Percentiles rank a stretch among this genome's conserved stretches.
Evolutionary conservation across 2,888 invertebrate genomes (phyloP).

Genomic region (Zygogramma bicolorata): DNA sequence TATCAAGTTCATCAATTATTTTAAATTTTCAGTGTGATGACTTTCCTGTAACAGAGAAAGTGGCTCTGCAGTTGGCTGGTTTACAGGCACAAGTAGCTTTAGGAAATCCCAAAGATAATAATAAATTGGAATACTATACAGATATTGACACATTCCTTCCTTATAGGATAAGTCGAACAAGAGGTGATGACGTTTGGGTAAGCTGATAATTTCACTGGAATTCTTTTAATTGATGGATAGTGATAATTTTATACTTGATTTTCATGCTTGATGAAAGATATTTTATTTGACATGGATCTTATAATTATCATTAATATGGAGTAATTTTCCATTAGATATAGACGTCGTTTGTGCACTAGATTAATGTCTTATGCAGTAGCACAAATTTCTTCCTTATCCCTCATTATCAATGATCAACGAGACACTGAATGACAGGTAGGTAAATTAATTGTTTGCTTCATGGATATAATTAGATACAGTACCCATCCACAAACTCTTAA

Average conservation of each 20-base stretch:
- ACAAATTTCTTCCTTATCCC: too few relatives aligned
- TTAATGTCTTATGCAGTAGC: too few relatives aligned
- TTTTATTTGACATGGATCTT: too few relatives aligned
- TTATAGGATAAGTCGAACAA: conserved; percentile 81
- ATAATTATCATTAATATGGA: too few relatives aligned
- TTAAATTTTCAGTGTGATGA: conserved; percentile 82
- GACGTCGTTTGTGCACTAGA: too few relatives aligned
- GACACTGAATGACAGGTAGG: too few relatives aligned
- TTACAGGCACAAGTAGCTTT: conserved; percentile 95
- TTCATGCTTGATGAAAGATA: too few relatives aligned
- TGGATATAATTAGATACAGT: too few relatives aligned
- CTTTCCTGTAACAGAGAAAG: conserved; percentile 94
- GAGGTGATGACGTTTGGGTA: conserved; percentile 88
- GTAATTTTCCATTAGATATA: too few relatives aligned
- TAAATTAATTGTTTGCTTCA: too few relatives aligned
- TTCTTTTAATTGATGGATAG: background rate
- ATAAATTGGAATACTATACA: conserved; percentile 86
- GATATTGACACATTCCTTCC: conserved; percentile 93
- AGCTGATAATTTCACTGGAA: conserved; percentile 57
- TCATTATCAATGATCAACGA: too few relatives aligned
- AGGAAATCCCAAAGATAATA: conserved; percentile 84
- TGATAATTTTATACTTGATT: background rate
- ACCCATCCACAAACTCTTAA: too few relatives aligned
- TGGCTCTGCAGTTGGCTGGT: conserved; percentile 93
- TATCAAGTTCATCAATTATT: background rate